phyloP scores from a whole-genome alignment of 2,888 invertebrate species.

The Nasonia oneida region DNA sequence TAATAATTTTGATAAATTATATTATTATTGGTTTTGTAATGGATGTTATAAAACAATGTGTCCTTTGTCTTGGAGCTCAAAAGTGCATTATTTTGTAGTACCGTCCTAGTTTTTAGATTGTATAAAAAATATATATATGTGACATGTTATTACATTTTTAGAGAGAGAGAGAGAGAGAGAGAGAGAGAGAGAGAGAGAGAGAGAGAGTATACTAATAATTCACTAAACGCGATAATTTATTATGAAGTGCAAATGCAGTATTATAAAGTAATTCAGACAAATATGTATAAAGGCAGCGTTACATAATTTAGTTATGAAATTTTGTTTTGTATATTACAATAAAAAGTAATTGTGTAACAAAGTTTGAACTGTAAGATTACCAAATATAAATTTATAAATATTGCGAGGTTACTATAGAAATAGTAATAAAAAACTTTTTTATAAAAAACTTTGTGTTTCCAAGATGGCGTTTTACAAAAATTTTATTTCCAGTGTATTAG shows the following conservation, averaged over 20 bases:
- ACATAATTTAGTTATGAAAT: too few relatives aligned
- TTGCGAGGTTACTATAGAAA: not conserved
- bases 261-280: too few relatives aligned
- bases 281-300: too few relatives aligned
- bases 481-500: slow-evolving; percentile 29
- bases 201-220: not conserved
- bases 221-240: too few relatives aligned
- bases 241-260: too few relatives aligned
- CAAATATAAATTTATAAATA: not conserved
- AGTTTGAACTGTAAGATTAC: too few relatives aligned
- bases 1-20: too few relatives aligned
- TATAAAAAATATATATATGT: slow-evolving; percentile 63
- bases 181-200: not conserved
- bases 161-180: not conserved
- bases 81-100: slow-evolving; percentile 63
- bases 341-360: too few relatives aligned
- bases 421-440: not conserved
- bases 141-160: slow-evolving; percentile 58
- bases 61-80: slow-evolving; percentile 44
- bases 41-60: slow-evolving; percentile 9
- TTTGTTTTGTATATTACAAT: too few relatives aligned
- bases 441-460: not conserved
- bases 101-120: slow-evolving; percentile 65
- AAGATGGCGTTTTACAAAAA: slow-evolving; percentile 18
- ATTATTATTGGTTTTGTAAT: not conserved